Conservation (phyloP, 2,113 vertebrate genomes). For the Mugil cephalus region DNA sequence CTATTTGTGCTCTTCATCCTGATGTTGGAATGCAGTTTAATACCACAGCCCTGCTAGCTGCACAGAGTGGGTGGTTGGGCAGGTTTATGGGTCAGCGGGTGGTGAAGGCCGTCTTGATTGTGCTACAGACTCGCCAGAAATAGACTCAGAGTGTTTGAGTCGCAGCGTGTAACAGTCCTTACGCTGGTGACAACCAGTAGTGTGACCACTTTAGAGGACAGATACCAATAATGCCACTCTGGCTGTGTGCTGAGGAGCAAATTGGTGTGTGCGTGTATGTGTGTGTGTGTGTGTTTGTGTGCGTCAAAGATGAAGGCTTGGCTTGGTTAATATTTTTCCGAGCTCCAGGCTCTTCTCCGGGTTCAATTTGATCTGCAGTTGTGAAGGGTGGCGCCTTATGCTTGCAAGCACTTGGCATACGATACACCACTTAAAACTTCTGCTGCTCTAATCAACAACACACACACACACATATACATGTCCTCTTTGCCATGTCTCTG, state of each 20-base stretch:
- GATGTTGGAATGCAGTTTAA: slow-evolving; percentile 23
- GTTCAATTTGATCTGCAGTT: slow-evolving; percentile 38
- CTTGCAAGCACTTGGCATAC: slow-evolving; percentile 13
- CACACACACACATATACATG: slow-evolving; percentile 17
- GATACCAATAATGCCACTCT: slow-evolving; percentile 23
- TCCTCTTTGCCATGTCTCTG: slow-evolving; percentile 41
- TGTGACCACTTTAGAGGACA: slow-evolving; percentile 2
- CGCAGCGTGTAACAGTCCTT: slow-evolving; percentile 9
- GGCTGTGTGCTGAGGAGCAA: slow-evolving; percentile 2
- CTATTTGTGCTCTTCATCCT: slow-evolving; percentile 4
- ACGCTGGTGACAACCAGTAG: slow-evolving; percentile 29
- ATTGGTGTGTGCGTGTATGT: slow-evolving; percentile 15
- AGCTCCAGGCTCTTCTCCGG: slow-evolving; percentile 31
- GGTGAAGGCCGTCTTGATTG: slow-evolving; percentile 45
- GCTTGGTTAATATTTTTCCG: slow-evolving; percentile 25
- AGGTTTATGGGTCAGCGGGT: slow-evolving; percentile 42
- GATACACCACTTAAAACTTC: slow-evolving; percentile 7
- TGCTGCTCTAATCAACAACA: not conserved
- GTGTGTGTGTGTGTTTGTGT: slow-evolving; percentile 15
- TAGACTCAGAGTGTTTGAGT: slow-evolving; percentile 38
- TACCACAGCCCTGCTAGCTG: not conserved
- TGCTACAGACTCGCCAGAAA: slow-evolving; percentile 31
- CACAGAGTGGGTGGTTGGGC: not conserved
- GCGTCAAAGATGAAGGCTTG: slow-evolving; percentile 11
- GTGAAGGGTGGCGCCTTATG: slow-evolving; percentile 5